phyloP scores from a whole-genome alignment of 2,797 vertebrate genomes.

The Lutjanus argentimaculatus region DNA sequence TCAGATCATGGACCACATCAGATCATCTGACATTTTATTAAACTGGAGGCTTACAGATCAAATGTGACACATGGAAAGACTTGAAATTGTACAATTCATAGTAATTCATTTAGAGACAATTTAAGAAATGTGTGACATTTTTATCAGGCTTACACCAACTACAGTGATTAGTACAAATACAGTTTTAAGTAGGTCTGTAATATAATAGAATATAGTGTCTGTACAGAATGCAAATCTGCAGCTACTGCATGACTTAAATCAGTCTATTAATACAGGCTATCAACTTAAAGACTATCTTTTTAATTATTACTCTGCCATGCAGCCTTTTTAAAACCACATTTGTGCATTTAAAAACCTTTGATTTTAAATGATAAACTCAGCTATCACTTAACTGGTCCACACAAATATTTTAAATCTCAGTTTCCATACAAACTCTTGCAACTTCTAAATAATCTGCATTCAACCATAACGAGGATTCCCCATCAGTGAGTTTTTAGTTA shows the following conservation, averaged over 20 bases:
- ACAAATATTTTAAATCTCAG: slow-evolving; percentile 9
- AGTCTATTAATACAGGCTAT: background rate
- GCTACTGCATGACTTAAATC: slow-evolving; percentile 5
- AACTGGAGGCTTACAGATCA: background rate
- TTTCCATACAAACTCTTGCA: slow-evolving; percentile 4
- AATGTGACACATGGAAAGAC: background rate
- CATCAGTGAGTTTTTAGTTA: background rate
- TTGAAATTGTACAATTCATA: background rate
- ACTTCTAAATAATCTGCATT: slow-evolving; percentile 17
- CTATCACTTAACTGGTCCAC: slow-evolving; percentile 2
- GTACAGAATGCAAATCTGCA: background rate
- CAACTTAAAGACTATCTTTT: background rate
- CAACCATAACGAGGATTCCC: background rate
- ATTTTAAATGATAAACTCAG: background rate
- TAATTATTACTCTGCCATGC: background rate
- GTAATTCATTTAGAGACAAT: background rate
- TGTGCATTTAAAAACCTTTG: background rate
- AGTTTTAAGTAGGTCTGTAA: background rate
- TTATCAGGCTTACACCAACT: background rate
- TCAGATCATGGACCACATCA: background rate
- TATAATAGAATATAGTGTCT: too few relatives aligned
- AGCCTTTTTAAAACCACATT: background rate
- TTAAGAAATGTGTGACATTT: background rate
- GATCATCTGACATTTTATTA: background rate
- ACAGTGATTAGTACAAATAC: background rate